Percentiles rank a stretch among this genome's conserved stretches.
phyloP scores from a whole-genome alignment of 1,140 invertebrate species.

The Anastatus disparis region DNA sequence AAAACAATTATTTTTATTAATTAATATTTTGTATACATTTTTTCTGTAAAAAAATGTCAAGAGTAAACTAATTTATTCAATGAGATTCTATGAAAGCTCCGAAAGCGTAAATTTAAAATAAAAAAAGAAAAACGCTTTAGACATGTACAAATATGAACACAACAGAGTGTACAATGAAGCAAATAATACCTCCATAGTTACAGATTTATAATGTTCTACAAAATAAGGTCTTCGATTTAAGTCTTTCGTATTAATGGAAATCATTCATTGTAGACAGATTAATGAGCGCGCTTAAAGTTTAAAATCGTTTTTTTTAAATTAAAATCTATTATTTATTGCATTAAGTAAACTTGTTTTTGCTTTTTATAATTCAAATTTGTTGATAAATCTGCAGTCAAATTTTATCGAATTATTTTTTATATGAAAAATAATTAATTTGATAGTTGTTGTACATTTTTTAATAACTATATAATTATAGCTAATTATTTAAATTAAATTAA shows the following conservation, averaged over 20 bases:
- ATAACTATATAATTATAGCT: too few relatives aligned
- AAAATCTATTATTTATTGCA: too few relatives aligned
- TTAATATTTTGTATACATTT: constrained; percentile 20
- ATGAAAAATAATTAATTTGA: too few relatives aligned
- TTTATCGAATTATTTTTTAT: neutral
- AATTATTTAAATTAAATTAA: too few relatives aligned
- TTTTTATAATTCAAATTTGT: neutral
- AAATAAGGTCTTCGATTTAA: constrained; percentile 34
- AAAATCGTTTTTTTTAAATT: constrained; percentile 3
- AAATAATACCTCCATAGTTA: constrained; percentile 46
- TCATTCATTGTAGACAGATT: neutral
- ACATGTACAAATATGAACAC: constrained; percentile 40
- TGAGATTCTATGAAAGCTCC: constrained; percentile 6
- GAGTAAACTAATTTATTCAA: neutral
- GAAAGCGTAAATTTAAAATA: constrained; percentile 26
- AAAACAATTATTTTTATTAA: too few relatives aligned
- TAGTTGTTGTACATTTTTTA: too few relatives aligned
- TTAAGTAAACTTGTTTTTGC: too few relatives aligned
- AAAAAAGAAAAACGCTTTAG: constrained; percentile 18
- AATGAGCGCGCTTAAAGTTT: constrained; percentile 29
- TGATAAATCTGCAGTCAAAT: neutral
- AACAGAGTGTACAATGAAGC: constrained; percentile 40
- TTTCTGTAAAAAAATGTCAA: constrained; percentile 8
- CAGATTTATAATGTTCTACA: constrained; percentile 42
- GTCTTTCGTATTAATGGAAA: constrained; percentile 20